Base-by-base conservation (phyloP, 2,888 invertebrate genomes). In the Pandemis heparana region DNA sequence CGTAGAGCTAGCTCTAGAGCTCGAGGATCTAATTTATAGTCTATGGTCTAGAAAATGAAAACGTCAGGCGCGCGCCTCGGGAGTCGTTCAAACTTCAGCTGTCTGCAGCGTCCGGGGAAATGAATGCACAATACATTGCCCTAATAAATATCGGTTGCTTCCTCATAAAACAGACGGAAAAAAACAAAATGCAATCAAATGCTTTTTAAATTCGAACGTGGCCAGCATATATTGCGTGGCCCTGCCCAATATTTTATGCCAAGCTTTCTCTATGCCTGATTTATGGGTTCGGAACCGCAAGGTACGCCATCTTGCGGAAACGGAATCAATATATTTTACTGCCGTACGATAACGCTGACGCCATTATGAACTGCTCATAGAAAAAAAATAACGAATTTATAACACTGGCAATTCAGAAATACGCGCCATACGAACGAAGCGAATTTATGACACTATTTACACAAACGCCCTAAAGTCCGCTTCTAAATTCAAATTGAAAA, bases 101-200 rank as follows among this genome's bases (percentile, higher is more conserved):
- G 63, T 43, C 46, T 65, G 61, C 56, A 39, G 53, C 56, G 41
- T 14, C 82, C 60, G 70, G 84, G 84, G 84, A 84, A 83, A 84
- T 84, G 79, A 84, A 82, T 84, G 79, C 78, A 80, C 74, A 80
- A 83, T 80, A 60, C 46, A 65, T 56, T 41, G 77, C 65, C 77
- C 46, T 46, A 43, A 63, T 61, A 62, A 66, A 61, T 53, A 65
- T 23, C 7, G 10, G 59, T 38, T 12, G 23, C 12, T 60, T 18
- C 9, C 9, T 16, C 18, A 18, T 53, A 1, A 38, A 38, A 12
- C 1, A n/a, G 7, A 10, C 5, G 12, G 10, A 4, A 38, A 10
- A 53, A 0, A 53, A 18, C 18, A 56, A 23, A 56, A 56, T 56
- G 18, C 10, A 56, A 23, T 56, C 23, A 56, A 56, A 23, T 56